A percentile compares a stretch with the other conserved stretches of the same genome.
Conservation (phyloP, 2,113 vertebrate genomes). For the Grallaria varia region DNA sequence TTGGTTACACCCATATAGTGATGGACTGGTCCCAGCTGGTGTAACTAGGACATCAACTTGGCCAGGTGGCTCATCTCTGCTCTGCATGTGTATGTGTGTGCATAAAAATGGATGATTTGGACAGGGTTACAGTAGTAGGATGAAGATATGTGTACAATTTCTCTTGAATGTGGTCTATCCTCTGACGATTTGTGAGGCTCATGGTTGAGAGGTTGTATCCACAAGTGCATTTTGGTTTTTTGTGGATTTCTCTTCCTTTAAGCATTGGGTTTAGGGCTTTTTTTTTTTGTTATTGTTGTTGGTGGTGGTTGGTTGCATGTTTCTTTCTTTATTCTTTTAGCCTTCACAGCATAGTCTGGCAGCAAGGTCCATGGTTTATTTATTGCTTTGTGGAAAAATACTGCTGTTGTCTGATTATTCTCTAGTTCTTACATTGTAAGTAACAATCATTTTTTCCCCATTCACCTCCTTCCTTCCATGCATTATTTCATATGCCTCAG, state of each 20-base stretch:
- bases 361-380: neutral
- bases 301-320: neutral
- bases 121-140: neutral
- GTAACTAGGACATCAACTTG: neutral
- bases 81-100: neutral
- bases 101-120: accelerated
- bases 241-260: neutral
- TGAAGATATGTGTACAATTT: neutral
- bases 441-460: neutral
- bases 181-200: neutral
- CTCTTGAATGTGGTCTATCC: accelerated
- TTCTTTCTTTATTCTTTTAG: neutral
- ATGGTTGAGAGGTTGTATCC: neutral
- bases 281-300: neutral
- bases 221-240: neutral
- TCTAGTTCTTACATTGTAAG: neutral
- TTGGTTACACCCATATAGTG: too few relatives aligned
- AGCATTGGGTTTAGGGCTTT: neutral
- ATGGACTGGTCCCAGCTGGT: too few relatives aligned
- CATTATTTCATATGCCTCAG: neutral
- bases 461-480: neutral
- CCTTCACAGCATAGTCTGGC: neutral
- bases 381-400: neutral
- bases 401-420: neutral
- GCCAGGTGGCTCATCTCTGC: neutral